Evolutionary conservation across 1,140 invertebrate species (phyloP), one percentile per base, ranked within the genome.

Genomic region (Diachasmimorpha longicaudata): DNA sequence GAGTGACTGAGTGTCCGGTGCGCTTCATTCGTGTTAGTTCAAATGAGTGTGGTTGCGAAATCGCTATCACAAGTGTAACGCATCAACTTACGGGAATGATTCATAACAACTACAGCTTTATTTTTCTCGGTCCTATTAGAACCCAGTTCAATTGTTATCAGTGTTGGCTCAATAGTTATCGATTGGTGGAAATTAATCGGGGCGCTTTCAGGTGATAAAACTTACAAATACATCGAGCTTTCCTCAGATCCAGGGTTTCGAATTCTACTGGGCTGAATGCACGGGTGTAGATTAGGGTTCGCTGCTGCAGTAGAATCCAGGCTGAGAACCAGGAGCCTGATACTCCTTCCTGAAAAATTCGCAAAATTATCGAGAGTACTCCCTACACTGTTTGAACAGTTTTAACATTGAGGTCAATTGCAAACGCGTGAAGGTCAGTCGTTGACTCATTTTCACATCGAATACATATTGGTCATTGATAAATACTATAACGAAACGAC

Each of bases 171-270:
- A 9, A n/a, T 79, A 23, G 16, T 80, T 70, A 42, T 63, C 25
- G 55, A 80, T 68, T 1, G 39, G 9, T 42, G 39, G 9, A 42
- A 42, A 31, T 31, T 31, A 42, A 42, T 42, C 11, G 39, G 13
- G 4, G 13, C 13, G 9, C 31, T 31, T 6, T 31, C 31, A 31
- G 11, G 4, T 13, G 39, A 42, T 42, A 42, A 42, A 13, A 89
- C 85, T 91, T 83, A 94, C 94, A 92, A 77, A 96, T 93, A 83
- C 91, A 95, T 82, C 93, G 91, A 8, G 94, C 95, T 91, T 96
- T 96, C 52, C 95, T 88, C 21, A 96, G 88, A 88, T 97, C 95
- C 71, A 94, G 89, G 42, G 91, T 90, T 80, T 92, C 91, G 0
- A 93, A 85, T 14, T 90, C 90, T 6, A 90, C 81, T 70, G 91